A percentile compares a stretch with the other conserved stretches of the same genome.
Conservation (phyloP, 2,113 vertebrate species). For the Thermophis baileyi region DNA sequence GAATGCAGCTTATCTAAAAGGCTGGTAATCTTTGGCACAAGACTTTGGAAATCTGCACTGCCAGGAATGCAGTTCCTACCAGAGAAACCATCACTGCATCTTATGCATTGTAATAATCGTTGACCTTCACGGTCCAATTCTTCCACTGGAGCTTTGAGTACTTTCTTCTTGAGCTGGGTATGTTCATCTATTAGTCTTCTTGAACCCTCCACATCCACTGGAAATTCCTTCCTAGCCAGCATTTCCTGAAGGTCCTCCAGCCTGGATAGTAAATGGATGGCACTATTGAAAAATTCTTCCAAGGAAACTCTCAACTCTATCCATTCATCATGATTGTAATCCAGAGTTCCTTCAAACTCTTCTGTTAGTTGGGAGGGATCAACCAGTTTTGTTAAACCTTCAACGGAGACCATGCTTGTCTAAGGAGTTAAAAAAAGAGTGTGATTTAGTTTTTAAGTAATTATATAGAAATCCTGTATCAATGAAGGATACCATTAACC, state of each 20-base stretch:
- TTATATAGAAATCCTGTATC: slow-evolving; percentile 23
- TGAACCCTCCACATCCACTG: slow-evolving; percentile 93
- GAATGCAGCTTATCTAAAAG: slow-evolving; percentile 97
- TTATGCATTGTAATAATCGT: slow-evolving; percentile 90
- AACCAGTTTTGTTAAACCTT: slow-evolving; percentile 93
- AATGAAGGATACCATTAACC: not conserved
- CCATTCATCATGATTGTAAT: slow-evolving; percentile 98
- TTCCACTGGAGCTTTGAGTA: slow-evolving; percentile 96
- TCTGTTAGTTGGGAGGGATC: slow-evolving; percentile 97
- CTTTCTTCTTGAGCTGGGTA: slow-evolving; percentile 95
- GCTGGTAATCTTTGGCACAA: slow-evolving; percentile 97
- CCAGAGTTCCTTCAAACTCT: slow-evolving; percentile 95
- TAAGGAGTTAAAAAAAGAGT: slow-evolving; percentile 55
- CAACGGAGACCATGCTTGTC: slow-evolving; percentile 98
- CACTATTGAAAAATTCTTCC: slow-evolving; percentile 95
- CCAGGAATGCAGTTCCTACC: slow-evolving; percentile 95
- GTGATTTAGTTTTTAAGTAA: slow-evolving; percentile 16
- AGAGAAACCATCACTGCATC: slow-evolving; percentile 91
- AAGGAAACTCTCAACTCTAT: slow-evolving; percentile 89
- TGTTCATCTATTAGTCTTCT: slow-evolving; percentile 94
- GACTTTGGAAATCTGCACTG: slow-evolving; percentile 95
- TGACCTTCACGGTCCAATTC: slow-evolving; percentile 96
- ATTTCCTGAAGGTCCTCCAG: slow-evolving; percentile 97
- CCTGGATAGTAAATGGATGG: slow-evolving; percentile 88
- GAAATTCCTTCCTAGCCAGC: slow-evolving; percentile 93